Evolutionary conservation across 2,888 invertebrate species (phyloP).

Genomic region (Acleris laterana): DNA sequence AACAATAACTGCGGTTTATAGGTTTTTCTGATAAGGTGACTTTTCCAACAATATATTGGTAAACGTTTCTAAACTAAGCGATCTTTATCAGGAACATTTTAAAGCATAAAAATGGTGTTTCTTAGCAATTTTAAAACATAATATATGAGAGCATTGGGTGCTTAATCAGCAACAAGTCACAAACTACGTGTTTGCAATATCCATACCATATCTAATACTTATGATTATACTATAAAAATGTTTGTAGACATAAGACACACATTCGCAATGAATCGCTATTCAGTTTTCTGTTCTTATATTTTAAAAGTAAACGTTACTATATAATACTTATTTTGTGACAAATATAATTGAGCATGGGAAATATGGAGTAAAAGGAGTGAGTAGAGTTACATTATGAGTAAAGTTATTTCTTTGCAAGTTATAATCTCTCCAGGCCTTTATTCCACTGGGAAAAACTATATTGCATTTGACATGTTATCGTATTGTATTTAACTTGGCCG

Average conservation of each 20-base stretch:
- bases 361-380: not conserved
- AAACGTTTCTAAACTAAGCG: not conserved
- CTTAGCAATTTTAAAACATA: not conserved
- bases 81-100: not conserved
- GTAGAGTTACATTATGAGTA: not conserved
- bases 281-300: slow-evolving; percentile 25
- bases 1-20: not conserved
- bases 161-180: slow-evolving; percentile 3
- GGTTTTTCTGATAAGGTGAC: slow-evolving; percentile 4
- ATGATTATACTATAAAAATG: slow-evolving; percentile 5
- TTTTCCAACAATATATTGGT: not conserved
- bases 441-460: no score
- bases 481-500: no score
- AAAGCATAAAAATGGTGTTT: not conserved
- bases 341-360: slow-evolving; percentile 4
- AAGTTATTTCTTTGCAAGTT: no score
- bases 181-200: not conserved
- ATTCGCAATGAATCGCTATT: slow-evolving; percentile 21
- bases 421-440: no score
- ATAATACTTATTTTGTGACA: slow-evolving; percentile 33
- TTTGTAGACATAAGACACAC: slow-evolving; percentile 3
- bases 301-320: slow-evolving; percentile 9
- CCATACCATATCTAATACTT: slow-evolving; percentile 2
- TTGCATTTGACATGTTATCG: no score
- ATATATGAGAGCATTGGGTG: not conserved